These are phyloP conservation scores for Dolichopus griseipennis DNA, from an alignment of 2,888 invertebrate species.

Conservation along the genomic window DNA sequence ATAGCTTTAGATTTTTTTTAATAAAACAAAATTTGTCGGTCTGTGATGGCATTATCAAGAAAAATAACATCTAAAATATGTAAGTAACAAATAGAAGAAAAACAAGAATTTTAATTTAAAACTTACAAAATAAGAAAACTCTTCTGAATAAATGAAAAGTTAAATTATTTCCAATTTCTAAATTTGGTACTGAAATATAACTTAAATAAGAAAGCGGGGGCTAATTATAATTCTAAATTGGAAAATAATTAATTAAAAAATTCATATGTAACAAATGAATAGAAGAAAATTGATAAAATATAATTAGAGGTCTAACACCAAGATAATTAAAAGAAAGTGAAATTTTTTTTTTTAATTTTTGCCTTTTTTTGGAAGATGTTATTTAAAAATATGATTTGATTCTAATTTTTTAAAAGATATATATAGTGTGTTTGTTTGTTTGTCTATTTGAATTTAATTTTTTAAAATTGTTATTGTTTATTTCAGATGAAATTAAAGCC, in stretches of 20 bases:
- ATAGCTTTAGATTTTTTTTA: neutral
- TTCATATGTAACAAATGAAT: neutral
- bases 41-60: slow-evolving; percentile 42
- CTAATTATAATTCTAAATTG: neutral
- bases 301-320: too few species aligned
- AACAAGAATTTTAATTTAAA: neutral
- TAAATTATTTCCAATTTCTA: neutral
- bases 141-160: neutral
- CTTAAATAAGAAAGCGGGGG: neutral
- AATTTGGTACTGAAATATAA: neutral
- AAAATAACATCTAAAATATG: slow-evolving; percentile 43
- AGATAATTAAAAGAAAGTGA: too few species aligned
- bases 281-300: neutral
- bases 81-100: slow-evolving; percentile 31
- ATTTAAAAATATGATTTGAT: too few species aligned
- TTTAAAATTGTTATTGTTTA: neutral
- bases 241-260: neutral
- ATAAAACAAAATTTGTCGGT: neutral
- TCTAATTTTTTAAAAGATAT: too few species aligned
- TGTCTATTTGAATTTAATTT: too few species aligned
- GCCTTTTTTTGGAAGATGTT: too few species aligned
- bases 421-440: too few species aligned
- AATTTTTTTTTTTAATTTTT: neutral
- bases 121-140: neutral
- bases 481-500: slow-evolving; percentile 42